Base-by-base conservation (phyloP, 2,113 vertebrate species). In the Chamaetylas fuelleborni region DNA sequence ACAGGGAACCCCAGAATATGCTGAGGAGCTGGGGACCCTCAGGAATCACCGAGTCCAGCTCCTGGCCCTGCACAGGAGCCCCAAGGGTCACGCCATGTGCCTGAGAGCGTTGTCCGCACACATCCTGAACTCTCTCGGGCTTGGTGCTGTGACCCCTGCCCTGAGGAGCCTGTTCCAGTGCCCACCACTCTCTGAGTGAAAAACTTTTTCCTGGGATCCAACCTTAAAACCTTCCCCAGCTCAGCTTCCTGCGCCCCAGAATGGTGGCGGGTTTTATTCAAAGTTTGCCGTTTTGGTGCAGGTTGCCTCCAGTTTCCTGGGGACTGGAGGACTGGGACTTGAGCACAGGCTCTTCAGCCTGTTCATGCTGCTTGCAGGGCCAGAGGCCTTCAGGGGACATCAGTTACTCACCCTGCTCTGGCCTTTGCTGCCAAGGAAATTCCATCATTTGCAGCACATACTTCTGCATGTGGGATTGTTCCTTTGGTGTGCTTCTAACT, bases 371-470 rank as follows among this genome's bases (percentile, higher is more conserved):
- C 62, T 23, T 12, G 5, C 38, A 8, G 42, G 18, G n/a, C 16
- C 28, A 6, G 18, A 22, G 60, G 16, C 1, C 19, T 19, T 5
- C 26, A 8, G 40, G 31, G 7, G 4, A 0, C 29, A 26, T 13
- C 2, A 2, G 16, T 14, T 5, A 3, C 62, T 20, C 29, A 2
- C 22, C 25, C 38, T 4, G 8, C 40, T 36, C 51, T 12, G 51
- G 42, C 48, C 20, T 58, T 22, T 5, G 34, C 67, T 43, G 53
- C 36, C 42, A 1, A 20, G 43, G 50, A 38, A 11, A 2, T 18
- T 4, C 1, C 0, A 1, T 19, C 56, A 5, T 50, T 26, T 70
- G 47, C 56, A 57, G 53, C 66, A 19, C 12, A 0, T 17, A 3
- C 8, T 33, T 8, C 33, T 22, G 40, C 5, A 0, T 1, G 19